A percentile compares a stretch with the other conserved stretches of the same genome.
These are phyloP conservation scores for Hassar affinis DNA, from an alignment of 2,113 vertebrate genomes.

Conservation along the genomic window DNA sequence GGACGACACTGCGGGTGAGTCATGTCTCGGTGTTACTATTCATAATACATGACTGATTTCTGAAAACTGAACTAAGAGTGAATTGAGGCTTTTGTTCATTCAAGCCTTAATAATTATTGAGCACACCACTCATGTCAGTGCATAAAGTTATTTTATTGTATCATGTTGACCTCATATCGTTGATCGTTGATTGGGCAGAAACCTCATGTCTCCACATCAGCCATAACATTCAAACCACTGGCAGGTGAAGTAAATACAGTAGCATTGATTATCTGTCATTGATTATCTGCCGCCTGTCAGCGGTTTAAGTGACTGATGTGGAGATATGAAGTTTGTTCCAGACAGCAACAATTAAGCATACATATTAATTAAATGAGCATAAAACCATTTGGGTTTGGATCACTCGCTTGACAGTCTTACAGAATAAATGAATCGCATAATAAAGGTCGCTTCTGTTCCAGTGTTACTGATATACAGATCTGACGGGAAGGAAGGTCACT, in stretches of 20 bases:
- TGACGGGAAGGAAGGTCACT: not conserved
- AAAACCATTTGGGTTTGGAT: not conserved
- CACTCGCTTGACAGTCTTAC: not conserved
- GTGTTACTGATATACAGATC: not conserved
- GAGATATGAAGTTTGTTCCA: too few species aligned
- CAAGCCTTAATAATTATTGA: not conserved
- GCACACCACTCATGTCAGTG: not conserved
- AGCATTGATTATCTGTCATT: too few species aligned
- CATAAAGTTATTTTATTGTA: not conserved
- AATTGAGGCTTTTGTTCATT: not conserved
- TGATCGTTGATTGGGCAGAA: too few species aligned
- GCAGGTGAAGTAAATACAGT: too few species aligned
- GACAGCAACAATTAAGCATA: too few species aligned
- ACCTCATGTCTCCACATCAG: too few species aligned
- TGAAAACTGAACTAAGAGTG: not conserved
- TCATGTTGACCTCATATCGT: not conserved
- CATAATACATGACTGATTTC: too few species aligned
- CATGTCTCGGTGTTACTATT: not conserved
- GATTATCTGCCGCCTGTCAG: too few species aligned
- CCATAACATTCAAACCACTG: too few species aligned
- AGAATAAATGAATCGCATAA: not conserved
- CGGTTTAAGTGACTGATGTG: too few species aligned
- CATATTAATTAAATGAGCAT: not conserved
- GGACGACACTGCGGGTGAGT: slow-evolving; percentile 94
- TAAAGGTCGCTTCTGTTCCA: not conserved